phyloP scores from a whole-genome alignment of 2,797 vertebrate genomes.

The Danio kyathit region DNA sequence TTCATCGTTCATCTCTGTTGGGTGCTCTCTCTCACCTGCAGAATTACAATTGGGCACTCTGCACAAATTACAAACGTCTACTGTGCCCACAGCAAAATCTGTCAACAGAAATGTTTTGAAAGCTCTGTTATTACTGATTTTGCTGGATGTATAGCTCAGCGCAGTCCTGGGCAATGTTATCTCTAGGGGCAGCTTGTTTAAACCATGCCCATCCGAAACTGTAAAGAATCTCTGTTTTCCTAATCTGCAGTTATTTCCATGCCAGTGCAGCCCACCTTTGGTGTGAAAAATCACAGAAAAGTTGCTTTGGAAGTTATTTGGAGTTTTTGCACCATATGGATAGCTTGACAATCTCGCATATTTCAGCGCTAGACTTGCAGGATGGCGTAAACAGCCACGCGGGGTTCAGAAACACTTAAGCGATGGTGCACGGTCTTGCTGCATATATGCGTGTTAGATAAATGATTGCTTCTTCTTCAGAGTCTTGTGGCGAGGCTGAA shows the following conservation, averaged over 20 bases:
- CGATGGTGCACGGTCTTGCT: not conserved
- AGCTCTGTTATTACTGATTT: slow-evolving; percentile 11
- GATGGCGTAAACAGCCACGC: slow-evolving; percentile 1
- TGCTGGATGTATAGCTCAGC: slow-evolving; percentile 1
- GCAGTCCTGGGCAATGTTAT: not conserved
- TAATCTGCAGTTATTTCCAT: slow-evolving; percentile 24
- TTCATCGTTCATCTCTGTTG: slow-evolving; percentile 23
- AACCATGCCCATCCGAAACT: not conserved
- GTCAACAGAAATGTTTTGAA: slow-evolving; percentile 20
- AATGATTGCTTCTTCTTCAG: slow-evolving; percentile 64
- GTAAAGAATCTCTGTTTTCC: slow-evolving; percentile 24
- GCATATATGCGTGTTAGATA: not conserved
- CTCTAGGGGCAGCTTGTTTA: slow-evolving; percentile 23
- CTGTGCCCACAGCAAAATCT: slow-evolving; percentile 31
- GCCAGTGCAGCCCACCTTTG: slow-evolving; percentile 20
- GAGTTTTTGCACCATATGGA: slow-evolving; percentile 32
- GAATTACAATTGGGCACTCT: slow-evolving; percentile 32
- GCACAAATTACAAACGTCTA: slow-evolving; percentile 22
- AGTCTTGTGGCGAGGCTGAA: slow-evolving; percentile 85
- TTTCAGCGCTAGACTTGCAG: slow-evolving; percentile 20
- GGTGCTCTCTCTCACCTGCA: slow-evolving; percentile 31
- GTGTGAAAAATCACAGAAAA: slow-evolving; percentile 41
- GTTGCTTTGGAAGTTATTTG: slow-evolving; percentile 31
- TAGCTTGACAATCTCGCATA: slow-evolving; percentile 19
- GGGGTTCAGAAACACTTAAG: slow-evolving; percentile 12